Conservation (phyloP, 2,888 invertebrate genomes). For the Archaeoteleia sp. region DNA sequence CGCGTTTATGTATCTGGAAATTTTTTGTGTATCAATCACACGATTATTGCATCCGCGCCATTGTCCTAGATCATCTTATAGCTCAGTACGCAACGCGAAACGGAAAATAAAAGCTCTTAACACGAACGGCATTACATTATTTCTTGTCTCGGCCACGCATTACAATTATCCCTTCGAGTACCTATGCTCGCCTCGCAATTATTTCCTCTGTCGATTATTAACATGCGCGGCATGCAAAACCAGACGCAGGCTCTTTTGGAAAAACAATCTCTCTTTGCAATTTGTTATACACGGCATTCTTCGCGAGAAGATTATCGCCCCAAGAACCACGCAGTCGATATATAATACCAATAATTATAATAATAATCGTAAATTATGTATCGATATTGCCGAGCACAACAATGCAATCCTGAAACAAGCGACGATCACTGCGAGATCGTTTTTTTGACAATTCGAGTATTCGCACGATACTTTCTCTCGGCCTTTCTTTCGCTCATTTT, state of each 20-base stretch:
- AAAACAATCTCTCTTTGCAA: conserved; percentile 48
- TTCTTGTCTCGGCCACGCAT: conserved; percentile 44
- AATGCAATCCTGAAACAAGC: conserved; percentile 13
- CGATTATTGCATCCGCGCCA: not conserved
- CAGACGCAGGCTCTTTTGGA: conserved; percentile 46
- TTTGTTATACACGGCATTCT: conserved; percentile 42
- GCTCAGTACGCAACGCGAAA: conserved; percentile 3
- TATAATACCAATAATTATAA: conserved; percentile 39
- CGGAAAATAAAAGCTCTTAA: conserved; percentile 28
- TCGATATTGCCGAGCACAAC: conserved; percentile 13
- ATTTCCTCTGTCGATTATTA: conserved; percentile 58
- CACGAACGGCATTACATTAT: conserved; percentile 39
- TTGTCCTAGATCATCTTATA: conserved; percentile 34
- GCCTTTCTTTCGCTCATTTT: no score
- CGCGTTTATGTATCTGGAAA: no score
- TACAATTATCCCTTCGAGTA: conserved; percentile 51
- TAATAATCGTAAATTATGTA: conserved; percentile 44
- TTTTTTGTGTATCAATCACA: no score
- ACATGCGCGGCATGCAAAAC: conserved; percentile 47
- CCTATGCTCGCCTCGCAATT: conserved; percentile 44
- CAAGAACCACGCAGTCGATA: conserved; percentile 33
- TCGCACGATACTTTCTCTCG: no score
- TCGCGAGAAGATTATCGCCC: conserved; percentile 46
- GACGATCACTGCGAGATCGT: no score
- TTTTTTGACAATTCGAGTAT: no score